Evolutionary conservation across 2,113 vertebrate genomes (phyloP).

Genomic region (Neoarius graeffei): DNA sequence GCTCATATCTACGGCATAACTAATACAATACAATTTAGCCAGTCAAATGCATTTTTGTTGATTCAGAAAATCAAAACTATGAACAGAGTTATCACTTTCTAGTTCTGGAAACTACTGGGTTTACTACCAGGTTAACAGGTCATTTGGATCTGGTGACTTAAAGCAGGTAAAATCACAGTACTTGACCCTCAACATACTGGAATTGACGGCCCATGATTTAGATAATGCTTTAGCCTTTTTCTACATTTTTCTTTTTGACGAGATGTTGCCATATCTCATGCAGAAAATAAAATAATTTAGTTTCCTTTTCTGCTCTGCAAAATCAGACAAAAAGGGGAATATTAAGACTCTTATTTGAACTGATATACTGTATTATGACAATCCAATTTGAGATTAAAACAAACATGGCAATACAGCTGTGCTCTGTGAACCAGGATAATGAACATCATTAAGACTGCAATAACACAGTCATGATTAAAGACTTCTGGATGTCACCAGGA

Average conservation of each 20-base stretch:
- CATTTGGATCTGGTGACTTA: background rate
- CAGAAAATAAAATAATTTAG: background rate
- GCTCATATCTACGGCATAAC: background rate
- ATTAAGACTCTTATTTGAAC: background rate
- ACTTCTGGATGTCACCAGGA: background rate
- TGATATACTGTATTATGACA: too few relatives aligned
- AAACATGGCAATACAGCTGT: background rate
- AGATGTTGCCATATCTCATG: background rate
- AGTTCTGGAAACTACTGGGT: background rate
- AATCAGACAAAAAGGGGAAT: background rate
- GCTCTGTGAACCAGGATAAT: constrained; percentile 3
- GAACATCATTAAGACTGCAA: background rate
- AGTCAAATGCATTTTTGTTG: background rate
- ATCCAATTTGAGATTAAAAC: background rate
- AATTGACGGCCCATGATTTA: background rate
- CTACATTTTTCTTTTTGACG: background rate
- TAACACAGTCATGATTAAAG: background rate
- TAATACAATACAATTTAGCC: background rate
- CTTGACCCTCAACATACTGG: background rate
- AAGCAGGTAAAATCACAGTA: background rate
- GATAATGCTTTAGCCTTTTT: background rate
- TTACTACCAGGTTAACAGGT: background rate
- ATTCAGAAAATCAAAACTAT: background rate
- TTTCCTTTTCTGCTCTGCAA: background rate
- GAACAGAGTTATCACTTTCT: background rate